These are phyloP conservation scores for Trisateles emortualis DNA, from an alignment of 2,888 invertebrate species.

Conservation along the genomic window DNA sequence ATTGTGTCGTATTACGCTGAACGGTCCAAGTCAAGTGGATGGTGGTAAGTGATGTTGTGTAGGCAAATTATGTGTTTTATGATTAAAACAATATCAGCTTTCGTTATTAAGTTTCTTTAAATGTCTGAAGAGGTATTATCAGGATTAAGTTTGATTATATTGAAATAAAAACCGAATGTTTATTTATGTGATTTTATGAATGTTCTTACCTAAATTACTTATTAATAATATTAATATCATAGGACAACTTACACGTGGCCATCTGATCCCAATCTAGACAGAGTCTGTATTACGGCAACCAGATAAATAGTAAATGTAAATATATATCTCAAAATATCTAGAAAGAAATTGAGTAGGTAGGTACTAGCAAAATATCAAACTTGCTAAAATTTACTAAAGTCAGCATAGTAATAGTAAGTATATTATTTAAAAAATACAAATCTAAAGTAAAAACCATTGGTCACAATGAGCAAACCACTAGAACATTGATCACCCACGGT, in stretches of 20 bases:
- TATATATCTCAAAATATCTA: too few relatives aligned
- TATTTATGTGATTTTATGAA: too few relatives aligned
- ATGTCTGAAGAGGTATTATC: slow-evolving; percentile 21
- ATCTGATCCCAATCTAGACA: too few relatives aligned
- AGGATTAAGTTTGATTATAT: slow-evolving; percentile 15
- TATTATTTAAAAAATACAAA: background rate
- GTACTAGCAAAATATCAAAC: too few relatives aligned
- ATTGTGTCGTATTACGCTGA: slow-evolving; percentile 15
- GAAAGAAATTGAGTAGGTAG: too few relatives aligned
- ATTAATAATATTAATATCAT: too few relatives aligned
- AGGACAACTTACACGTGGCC: too few relatives aligned
- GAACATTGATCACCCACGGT: background rate
- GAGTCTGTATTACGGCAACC: too few relatives aligned
- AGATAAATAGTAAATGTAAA: too few relatives aligned
- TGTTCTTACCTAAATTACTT: too few relatives aligned
- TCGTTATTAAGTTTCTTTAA: slow-evolving; percentile 29
- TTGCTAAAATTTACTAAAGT: background rate
- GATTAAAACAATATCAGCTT: slow-evolving; percentile 44
- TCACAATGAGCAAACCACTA: background rate
- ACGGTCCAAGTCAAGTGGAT: slow-evolving; percentile 18
- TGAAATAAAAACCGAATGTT: too few relatives aligned
- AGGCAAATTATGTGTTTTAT: slow-evolving; percentile 41
- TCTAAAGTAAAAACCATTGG: background rate
- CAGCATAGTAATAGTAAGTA: background rate
- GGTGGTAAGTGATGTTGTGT: slow-evolving; percentile 15